Evolutionary conservation across 2,797 vertebrate species (phyloP), one percentile per base, ranked within the genome.

Genomic region (Gastrophryne carolinensis): DNA sequence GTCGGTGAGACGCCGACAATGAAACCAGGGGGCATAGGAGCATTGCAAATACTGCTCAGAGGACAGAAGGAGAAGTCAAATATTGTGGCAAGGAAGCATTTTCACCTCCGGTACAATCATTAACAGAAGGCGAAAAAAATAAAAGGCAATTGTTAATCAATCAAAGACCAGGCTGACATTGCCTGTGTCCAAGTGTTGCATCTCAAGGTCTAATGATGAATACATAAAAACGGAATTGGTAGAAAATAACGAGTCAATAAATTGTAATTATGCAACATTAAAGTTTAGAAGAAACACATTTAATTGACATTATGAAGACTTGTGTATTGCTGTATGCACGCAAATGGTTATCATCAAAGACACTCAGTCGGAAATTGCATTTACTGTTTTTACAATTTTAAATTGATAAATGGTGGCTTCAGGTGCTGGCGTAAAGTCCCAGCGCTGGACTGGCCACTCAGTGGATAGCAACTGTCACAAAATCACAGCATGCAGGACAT

Each of bases 51-150:
- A 50, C 13, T 5, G 69, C 13, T 17, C 27, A 61, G 30, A 12
- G 39, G 26, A 30, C 61, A 44, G 39, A 35, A 27, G 39, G 10
- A 29, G 10, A 44, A 37, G 27, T 61, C 69, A 19, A 41, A 53
- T 53, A 61, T 72, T 72, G 53, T 29, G 34, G 9, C 10, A 8
- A 50, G 54, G 41, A 66, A 74, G 47, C 50, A 21, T 50, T 65
- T 13, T 50, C 44, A 56, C 61, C 37, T 74, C 61, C 61, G 35
- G 37, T 21, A 29, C 15, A 39, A 58, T 74, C 24, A 58, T 66
- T 74, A 74, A n/a, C 72, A 66, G 10, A 17, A 57, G 62, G 52
- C 66, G 72, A 53, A 58, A 35, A 63, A 34, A 41, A 53, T 49
- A 35, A 63, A 34, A 41, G 49, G 34, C 49, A 5, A 65, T 58